Evolutionary conservation across 2,113 vertebrate species (phyloP), one percentile per base, ranked within the genome.

Genomic region (Serilophus lunatus): DNA sequence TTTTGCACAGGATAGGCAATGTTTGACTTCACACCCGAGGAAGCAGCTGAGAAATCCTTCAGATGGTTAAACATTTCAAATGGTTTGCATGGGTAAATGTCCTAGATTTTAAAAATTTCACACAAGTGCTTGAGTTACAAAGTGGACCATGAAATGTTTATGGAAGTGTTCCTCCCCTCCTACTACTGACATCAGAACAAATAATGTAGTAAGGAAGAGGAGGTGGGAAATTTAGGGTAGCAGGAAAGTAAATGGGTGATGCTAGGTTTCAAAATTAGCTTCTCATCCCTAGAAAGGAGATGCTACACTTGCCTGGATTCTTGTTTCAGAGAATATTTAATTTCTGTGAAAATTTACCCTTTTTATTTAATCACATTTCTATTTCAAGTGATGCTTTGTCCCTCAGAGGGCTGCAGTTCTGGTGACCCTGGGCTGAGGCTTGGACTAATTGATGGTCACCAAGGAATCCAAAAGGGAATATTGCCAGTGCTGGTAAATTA

Each of bases 21-120:
- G 91, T 95, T 97, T 97, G 96, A 84, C 92, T 97, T 96, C 56
- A 64, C 94, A 92, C 95, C 93, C 20, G 6, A 87, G 83, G 86
- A 76, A 89, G 91, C 77, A 93, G 93, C 95, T 91, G 95, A 96
- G 94, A 96, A 96, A 95, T 79, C 82, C 94, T 87, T 97, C 94
- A 92, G 94, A 91, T 92, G 93, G 87, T 79, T 95, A 89, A 96
- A 93, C 84, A 76, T 91, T 92, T 82, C 84, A 61, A 93, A 86
- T 0, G 29, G 69, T 53, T 96, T 38, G 72, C 60, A 87, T 89
- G 91, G 59, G 49, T 71, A 93, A 87, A 84, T 59, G 92, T 71
- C 93, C 93, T 87, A 96, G 86, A 93, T 96, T 93, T 70, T 25
- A 54, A 83, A 90, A 86, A 56, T 56, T 91, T 79, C 7, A 9